Percentiles rank a stretch among this genome's conserved stretches.
These are phyloP conservation scores for Dromaius novaehollandiae DNA, from an alignment of 2,113 vertebrate species.

Conservation along the genomic window DNA sequence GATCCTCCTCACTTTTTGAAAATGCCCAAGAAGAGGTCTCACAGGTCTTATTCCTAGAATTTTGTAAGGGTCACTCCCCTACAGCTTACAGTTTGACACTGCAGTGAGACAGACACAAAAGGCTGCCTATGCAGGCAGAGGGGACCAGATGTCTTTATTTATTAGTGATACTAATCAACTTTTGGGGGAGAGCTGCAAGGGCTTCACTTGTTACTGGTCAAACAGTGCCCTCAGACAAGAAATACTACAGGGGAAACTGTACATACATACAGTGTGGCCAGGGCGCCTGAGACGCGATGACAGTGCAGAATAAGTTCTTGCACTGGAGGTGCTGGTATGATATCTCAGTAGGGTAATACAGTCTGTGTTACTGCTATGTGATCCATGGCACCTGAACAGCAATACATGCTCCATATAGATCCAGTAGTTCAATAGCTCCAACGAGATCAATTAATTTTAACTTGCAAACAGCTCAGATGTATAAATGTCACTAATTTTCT, in stretches of 20 bases:
- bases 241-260: background rate
- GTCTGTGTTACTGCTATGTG: accelerated
- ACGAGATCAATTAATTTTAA: background rate
- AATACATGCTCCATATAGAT: background rate
- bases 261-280: accelerated
- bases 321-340: background rate
- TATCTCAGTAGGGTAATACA: background rate
- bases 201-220: background rate
- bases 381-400: background rate
- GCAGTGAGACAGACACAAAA: background rate
- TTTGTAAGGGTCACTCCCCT: background rate
- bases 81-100: background rate
- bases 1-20: background rate
- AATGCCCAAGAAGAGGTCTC: background rate
- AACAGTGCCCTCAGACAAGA: accelerated
- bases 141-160: background rate
- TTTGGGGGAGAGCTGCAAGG: background rate
- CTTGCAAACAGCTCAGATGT: background rate
- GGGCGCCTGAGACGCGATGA: no score
- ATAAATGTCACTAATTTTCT: background rate
- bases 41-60: background rate
- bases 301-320: background rate
- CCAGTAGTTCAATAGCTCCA: background rate
- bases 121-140: background rate
- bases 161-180: background rate